phyloP scores from a whole-genome alignment of 2,113 vertebrate species.

The Oenanthe melanoleuca region DNA sequence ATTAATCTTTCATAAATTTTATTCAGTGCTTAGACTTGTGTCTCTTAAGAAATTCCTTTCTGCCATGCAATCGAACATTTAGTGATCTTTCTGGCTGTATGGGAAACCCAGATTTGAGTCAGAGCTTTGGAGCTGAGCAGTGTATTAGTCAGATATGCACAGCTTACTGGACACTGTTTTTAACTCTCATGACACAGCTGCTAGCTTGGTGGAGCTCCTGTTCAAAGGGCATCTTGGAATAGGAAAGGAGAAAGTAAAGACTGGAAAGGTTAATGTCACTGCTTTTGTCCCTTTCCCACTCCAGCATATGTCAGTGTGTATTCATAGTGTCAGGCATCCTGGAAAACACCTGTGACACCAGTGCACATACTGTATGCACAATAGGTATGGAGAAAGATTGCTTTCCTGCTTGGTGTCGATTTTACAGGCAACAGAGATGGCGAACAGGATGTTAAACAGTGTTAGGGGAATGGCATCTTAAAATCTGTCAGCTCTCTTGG shows the following conservation, averaged over 20 bases:
- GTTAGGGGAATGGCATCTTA: not conserved
- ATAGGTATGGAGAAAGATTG: accelerated
- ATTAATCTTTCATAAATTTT: not conserved
- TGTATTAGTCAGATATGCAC: not conserved
- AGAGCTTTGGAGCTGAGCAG: accelerated
- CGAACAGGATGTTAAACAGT: not conserved
- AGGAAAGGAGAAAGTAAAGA: not conserved
- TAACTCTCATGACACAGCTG: not conserved
- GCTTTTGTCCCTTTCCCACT: not conserved
- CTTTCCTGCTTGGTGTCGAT: not conserved
- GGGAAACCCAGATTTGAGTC: not conserved
- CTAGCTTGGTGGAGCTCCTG: accelerated
- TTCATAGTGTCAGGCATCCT: not conserved
- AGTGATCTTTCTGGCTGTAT: not conserved
- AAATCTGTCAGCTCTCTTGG: not conserved
- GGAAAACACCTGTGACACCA: not conserved
- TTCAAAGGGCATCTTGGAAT: not conserved
- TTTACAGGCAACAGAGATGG: not conserved
- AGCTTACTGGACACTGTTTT: not conserved
- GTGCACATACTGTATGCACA: not conserved
- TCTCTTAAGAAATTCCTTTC: not conserved
- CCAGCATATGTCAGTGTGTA: accelerated
- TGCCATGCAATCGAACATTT: not conserved
- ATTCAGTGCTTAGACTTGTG: not conserved
- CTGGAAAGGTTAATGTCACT: accelerated